Base-by-base conservation (phyloP, 1,140 invertebrate genomes). In the Harpegnathos saltator region DNA sequence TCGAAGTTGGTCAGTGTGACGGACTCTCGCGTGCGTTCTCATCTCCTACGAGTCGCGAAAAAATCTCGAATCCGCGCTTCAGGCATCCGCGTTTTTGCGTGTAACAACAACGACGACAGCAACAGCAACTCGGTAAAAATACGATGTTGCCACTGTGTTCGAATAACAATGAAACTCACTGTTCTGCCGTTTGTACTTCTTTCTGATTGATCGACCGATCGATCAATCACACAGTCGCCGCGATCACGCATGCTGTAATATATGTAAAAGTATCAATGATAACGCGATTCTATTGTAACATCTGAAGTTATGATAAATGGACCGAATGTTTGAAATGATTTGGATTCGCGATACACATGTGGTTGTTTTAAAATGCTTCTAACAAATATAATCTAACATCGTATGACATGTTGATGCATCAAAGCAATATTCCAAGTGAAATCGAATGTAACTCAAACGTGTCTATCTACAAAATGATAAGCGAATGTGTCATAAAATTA, bases 1-100 rank as follows among this genome's bases (percentile, higher is more conserved):
- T 50, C 78, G 73, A 82, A 87, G 86, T 72, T 86, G 87, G 83
- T 88, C 87, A 88, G 74, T 19, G 61, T 75, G 58, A 62, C 15
- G 68, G 17, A 54, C 77, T 50, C 52, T 63, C 75, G 84, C 83
- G 58, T 50, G 62, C 71, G 29, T 26, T 54, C 15, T 54, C 52
- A 5, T 54, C 52, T 54, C n/a, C 17, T 29, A 15, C 62, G 50
- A 56, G 50, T n/a, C 50, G 63, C 65, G 22, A 58, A 69, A 66
- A 78, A 44, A 58, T 69, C 1, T 33, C 29, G 29, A 3, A 5
- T 33, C 29, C 62, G 29, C 50, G 58, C 19, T 15, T 15, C 52
- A 54, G 52, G n/a, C 52, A 15, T 54, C n/a, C n/a, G n/a, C n/a
- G n/a, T n/a, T n/a, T 72, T 29, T 19, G 52, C 54, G 29, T 29